phyloP scores from a whole-genome alignment of 2,797 vertebrate species.

The Delichon dasypus region DNA sequence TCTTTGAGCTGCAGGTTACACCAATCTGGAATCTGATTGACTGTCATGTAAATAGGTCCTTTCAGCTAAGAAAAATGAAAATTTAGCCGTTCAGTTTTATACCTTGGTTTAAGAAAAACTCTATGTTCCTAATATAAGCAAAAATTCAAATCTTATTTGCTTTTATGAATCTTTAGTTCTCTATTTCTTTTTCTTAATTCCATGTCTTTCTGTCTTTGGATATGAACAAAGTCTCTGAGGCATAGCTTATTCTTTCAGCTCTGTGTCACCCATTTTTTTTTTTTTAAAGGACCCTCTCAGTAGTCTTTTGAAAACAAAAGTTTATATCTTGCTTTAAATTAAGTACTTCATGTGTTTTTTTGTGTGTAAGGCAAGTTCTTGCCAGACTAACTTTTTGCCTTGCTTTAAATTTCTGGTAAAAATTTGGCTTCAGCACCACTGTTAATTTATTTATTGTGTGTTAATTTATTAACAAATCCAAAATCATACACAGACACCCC shows the following conservation, averaged over 20 bases:
- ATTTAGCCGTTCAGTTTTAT: neutral
- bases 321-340: neutral
- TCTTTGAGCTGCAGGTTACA: neutral
- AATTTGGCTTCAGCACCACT: neutral
- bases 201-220: neutral
- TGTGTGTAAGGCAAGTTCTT: neutral
- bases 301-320: neutral
- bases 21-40: neutral
- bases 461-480: neutral
- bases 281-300: neutral
- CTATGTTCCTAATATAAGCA: neutral
- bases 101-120: neutral
- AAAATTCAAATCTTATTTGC: neutral
- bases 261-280: neutral
- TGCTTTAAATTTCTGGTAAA: neutral
- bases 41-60: neutral
- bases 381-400: neutral
- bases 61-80: neutral
- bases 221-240: neutral
- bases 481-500: neutral
- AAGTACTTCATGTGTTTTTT: rapidly evolving
- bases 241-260: neutral
- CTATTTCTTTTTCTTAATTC: neutral
- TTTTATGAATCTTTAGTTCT: neutral
- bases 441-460: neutral